Base-by-base conservation (phyloP, 2,113 vertebrate genomes). In the Otus sunia region DNA sequence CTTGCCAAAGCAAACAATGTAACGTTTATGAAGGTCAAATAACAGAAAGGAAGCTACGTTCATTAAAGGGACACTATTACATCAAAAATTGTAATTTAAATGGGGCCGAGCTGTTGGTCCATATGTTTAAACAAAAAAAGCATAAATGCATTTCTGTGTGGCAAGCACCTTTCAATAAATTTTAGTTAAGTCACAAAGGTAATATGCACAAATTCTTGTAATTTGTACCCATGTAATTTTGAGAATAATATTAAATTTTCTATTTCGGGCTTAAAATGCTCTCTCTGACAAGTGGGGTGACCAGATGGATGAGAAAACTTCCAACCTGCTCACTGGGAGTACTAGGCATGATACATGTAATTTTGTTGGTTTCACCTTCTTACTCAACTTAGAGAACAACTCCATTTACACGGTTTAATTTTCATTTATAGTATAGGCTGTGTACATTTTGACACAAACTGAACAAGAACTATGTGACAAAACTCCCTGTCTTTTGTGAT, bases 1-100 rank as follows among this genome's bases (percentile, higher is more conserved):
- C 89, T 77, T 80, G 94, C 88, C 91, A 97, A 97, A 94, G 67
- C 86, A 97, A 97, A 96, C 96, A 97, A 94, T 69, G 27, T 64
- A 91, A 76, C 77, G 67, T 94, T 95, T 90, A 90, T 36, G 86
- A 95, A 95, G 94, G 86, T 84, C 72, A 94, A 86, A 77, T 56
- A 81, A 53, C 41, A 95, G 73, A 93, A 92, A 93, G 72, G 81
- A 95, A 96, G 37, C 63, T 79, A 82, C 60, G 50, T 29, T 68
- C 22, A 10, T 90, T 92, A 88, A 93, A 96, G 91, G 52, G 58
- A 82, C 69, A 75, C 29, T 34, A 74, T 45, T 26, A 32, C 64
- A 85, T 50, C 2, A 86, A 92, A 80, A 92, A 34, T 3, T 0
- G 0, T 37, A 69, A 79, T 64, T 79, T n/a, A 76, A 83, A 67